Base-by-base conservation (phyloP, 2,888 invertebrate genomes). In the Agonopterix heracliana region DNA sequence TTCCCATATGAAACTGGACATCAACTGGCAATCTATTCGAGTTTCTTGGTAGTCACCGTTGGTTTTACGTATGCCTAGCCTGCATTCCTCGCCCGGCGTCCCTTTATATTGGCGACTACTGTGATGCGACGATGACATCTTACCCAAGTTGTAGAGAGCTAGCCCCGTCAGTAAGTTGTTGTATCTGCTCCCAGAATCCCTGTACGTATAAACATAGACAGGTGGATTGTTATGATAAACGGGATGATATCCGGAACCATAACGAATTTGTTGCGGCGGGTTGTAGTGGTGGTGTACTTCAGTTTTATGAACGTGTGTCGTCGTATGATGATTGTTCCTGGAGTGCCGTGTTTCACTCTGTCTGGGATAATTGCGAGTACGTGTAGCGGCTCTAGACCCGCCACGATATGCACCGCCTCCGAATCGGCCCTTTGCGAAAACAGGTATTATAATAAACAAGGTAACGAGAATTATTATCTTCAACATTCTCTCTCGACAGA, bases 1-100 rank as follows among this genome's bases (percentile, higher is more conserved):
- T 10, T 79, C 78, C 70, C 63, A 70, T 51, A 78, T 78, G 50
- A 77, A 79, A 53, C 78, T 78, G 0, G 79, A 72, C 64, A 80
- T 78, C 5, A 81, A 54, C 47, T 64, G 69, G 52, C 81, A 81
- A 40, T 78, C 71, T 12, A 80, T 71, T 10, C 74, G 63, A 0
- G 74, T 73, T 50, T 78, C 76, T 41, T 81, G 80, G 36, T 72
- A 79, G 46, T 77, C 76, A 0, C 76, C 78, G 43, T 66, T 69
- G 9, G 42, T 59, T 58, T 67, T 74, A 34, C 56, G 65, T n/a
- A 81, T 67, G 5, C 63, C 66, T 34, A 81, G 53, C 52, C 71
- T 76, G 54, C 80, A 80, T 12, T 64, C 50, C 53, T 81, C 81
- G 2, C 69, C 74, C 1, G 72, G 60, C 8, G 34, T 50, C 1